Evolutionary conservation across 2,113 vertebrate species (phyloP), one percentile per base, ranked within the genome.

Genomic region (Trematocara nigrifrons): DNA sequence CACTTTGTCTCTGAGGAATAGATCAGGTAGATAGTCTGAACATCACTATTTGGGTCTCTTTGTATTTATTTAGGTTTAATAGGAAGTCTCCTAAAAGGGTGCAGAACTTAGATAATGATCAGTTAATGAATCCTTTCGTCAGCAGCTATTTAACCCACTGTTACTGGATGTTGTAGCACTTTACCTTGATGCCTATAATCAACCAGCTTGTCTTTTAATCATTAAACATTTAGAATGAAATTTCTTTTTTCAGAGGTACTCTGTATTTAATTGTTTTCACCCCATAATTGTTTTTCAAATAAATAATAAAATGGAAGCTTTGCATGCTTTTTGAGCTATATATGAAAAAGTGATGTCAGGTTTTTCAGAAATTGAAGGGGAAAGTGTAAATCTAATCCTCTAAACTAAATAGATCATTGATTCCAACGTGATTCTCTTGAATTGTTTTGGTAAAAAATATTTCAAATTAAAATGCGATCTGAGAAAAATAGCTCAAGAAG

Each of bases 141-240:
- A 69, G 13, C 12, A 52, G 20, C 18, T 54, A 1, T 40, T 10
- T 57, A 82, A 53, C 61, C 76, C 85, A 91, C 90, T 94, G 94
- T 93, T 93, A 87, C 79, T 93, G 92, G 89, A 90, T 89, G 92
- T 90, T 94, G 86, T 77, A 59, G 59, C 83, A 91, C 59, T 64
- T 88, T 66, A 89, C 54, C 80, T 56, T 64, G 33, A 57, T 82
- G 51, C 86, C 33, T 51, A 71, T 83, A 88, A 85, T 76, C 33
- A 81, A 83, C 80, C 56, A 83, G 64, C 40, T 22, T 85, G 49
- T 79, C 74, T 83, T 82, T 86, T 81, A 89, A 91, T 91, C 51
- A 69, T 51, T 29, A 61, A 57, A 29, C n/a, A 80, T 31, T 87
- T 77, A 9, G 40, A 16, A 82, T 38, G 53, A 52, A 49, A 64